Base-by-base conservation (phyloP, 1,140 invertebrate genomes). In the Drosophila watanabei region DNA sequence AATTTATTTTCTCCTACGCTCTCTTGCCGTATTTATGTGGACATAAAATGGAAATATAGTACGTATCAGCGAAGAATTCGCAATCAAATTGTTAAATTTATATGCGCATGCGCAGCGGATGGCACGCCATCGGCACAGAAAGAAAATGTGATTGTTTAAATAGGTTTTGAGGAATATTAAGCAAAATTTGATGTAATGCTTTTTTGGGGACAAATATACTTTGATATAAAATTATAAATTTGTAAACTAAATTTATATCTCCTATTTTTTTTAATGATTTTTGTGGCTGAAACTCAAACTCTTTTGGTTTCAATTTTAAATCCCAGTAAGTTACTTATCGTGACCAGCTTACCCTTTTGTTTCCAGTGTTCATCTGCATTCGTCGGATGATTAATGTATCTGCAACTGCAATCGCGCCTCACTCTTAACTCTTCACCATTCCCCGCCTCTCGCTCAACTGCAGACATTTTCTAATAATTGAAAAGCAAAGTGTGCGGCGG, bases 401-500 rank as follows among this genome's bases (percentile, higher is more conserved):
- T 89, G 82, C 80, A 56, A 65, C 77, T 88, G 30, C 35, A 54
- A 71, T 75, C 54, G 57, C 72, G 32, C 9, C 52, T 24, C 33
- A 37, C 18, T 56, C 33, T 56, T 16, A 20, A 24, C 52, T 16
- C 52, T 37, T 5, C 33, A 56, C 52, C 18, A 33, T 32, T 52
- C 54, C 13, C 28, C 37, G 24, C 66, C 39, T 65, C 76, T 61
- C 60, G 60, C 45, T 16, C 14, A 24, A 49, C 60, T 35, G 18
- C 69, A 65, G 33, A 52, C 60, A 79, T 59, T 88, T 89, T 88
- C 85, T 81, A 88, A 89, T 88, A 88, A 88, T 88, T 88, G 85
- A 88, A 88, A 89, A 88, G 73, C 79, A 85, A 89, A 88, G 85
- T 79, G 78, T 75, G 70, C 63, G 58, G 35, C 48, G 37, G 69